Conservation (phyloP, 2,113 vertebrate species). For the Nothocercus nigrocapillus region DNA sequence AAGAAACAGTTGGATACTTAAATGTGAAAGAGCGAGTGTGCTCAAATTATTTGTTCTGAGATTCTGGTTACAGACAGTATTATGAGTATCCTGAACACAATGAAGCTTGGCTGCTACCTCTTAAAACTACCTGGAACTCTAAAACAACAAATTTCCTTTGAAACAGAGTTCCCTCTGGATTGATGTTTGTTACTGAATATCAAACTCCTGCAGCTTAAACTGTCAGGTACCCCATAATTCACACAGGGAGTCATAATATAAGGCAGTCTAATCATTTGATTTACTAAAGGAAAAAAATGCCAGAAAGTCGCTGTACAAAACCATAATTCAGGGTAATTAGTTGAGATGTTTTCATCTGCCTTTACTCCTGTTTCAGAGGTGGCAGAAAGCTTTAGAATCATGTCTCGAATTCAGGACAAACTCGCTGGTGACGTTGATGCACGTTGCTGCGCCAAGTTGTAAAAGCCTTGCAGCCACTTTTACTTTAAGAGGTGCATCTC, state of each 20-base stretch:
- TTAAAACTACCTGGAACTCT: neutral
- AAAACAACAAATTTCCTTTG: neutral
- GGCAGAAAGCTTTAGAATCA: neutral
- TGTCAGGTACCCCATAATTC: neutral
- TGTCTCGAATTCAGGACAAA: neutral
- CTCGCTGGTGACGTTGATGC: rapidly evolving
- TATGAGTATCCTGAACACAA: neutral
- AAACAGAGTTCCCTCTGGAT: neutral
- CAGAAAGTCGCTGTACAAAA: neutral
- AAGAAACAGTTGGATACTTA: neutral
- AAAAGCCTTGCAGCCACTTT: neutral
- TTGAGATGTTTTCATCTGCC: neutral
- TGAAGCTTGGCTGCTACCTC: rapidly evolving
- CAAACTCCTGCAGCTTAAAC: neutral
- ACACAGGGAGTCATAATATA: neutral
- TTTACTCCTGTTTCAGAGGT: neutral
- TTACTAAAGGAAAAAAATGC: neutral
- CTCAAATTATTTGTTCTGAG: neutral
- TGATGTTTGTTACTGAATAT: neutral
- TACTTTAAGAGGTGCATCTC: neutral
- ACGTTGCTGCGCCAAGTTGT: rapidly evolving
- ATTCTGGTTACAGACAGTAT: neutral
- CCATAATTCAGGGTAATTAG: neutral
- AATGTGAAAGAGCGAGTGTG: neutral
- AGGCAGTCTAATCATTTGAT: neutral